A percentile compares a stretch with the other conserved stretches of the same genome.
These are phyloP conservation scores for Echinarachnius parma DNA, from an alignment of 53 echinoderm and acorn worm genomes.

Conservation along the genomic window DNA sequence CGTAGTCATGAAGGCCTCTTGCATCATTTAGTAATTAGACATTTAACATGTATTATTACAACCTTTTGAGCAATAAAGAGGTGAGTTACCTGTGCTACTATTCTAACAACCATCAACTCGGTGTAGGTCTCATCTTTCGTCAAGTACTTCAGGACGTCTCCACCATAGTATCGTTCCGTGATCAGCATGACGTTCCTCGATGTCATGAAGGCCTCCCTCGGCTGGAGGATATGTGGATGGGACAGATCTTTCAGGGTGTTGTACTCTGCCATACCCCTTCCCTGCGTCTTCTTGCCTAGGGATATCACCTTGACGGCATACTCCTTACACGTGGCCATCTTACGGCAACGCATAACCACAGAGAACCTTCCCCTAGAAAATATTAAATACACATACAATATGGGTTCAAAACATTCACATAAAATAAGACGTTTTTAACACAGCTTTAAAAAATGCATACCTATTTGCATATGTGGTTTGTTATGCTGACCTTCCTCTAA, in stretches of 20 bases:
- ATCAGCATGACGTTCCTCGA: constrained; percentile 70
- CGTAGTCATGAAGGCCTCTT: constrained; percentile 79
- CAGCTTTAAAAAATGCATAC: no score
- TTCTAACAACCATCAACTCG: constrained; percentile 64
- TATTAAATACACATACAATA: not conserved
- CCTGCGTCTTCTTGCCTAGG: constrained; percentile 40
- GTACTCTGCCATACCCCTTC: constrained; percentile 66
- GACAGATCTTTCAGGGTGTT: constrained; percentile 66
- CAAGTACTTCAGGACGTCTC: constrained; percentile 70
- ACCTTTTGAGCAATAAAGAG: no score
- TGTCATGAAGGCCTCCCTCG: constrained; percentile 81
- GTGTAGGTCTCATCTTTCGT: constrained; percentile 75
- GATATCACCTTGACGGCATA: constrained; percentile 78
- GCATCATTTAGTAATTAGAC: no score
- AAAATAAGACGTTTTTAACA: no score
- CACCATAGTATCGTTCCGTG: constrained; percentile 83
- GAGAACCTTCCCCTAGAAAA: constrained; percentile 83
- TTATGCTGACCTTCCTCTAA: no score
- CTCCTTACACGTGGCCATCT: constrained; percentile 74
- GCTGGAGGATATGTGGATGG: constrained; percentile 82
- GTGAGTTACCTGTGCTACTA: constrained; percentile 49
- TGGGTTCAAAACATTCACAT: no score
- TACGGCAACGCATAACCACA: constrained; percentile 72
- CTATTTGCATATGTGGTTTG: no score
- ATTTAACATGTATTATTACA: no score